phyloP scores from a whole-genome alignment of 2,888 invertebrate genomes.

The Clivina fossor region DNA sequence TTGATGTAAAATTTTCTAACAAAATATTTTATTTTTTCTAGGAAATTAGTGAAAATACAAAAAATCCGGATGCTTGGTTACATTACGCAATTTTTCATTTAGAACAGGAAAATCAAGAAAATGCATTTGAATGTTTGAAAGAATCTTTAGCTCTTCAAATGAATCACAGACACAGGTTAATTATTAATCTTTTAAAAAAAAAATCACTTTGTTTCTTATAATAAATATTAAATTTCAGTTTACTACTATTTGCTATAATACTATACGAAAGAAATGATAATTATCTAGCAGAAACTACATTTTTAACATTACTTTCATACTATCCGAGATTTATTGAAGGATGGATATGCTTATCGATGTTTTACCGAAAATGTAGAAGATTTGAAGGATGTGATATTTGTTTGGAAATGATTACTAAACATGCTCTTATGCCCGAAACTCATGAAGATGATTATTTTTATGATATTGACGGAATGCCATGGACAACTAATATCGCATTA shows the following conservation, averaged over 20 bases:
- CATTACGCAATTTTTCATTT: slow-evolving; percentile 49
- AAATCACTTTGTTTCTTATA: not conserved
- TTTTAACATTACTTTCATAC: slow-evolving; percentile 46
- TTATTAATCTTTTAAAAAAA: no score
- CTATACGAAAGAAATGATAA: slow-evolving; percentile 43
- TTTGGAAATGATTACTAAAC: slow-evolving; percentile 46
- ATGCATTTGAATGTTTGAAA: slow-evolving; percentile 48
- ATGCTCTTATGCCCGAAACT: slow-evolving; percentile 36
- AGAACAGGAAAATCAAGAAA: slow-evolving; percentile 43
- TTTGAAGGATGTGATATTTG: slow-evolving; percentile 47
- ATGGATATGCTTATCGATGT: slow-evolving; percentile 49
- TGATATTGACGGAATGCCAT: slow-evolving; percentile 39
- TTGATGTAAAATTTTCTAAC: no score
- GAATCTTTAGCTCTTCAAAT: slow-evolving; percentile 46
- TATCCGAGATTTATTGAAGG: slow-evolving; percentile 48
- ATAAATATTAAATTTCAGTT: slow-evolving; percentile 39
- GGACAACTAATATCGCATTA: slow-evolving; percentile 45
- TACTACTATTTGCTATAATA: slow-evolving; percentile 47
- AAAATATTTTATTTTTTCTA: slow-evolving; percentile 38
- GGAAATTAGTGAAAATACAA: slow-evolving; percentile 45
- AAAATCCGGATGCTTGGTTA: slow-evolving; percentile 48
- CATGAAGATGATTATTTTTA: not conserved
- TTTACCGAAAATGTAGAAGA: slow-evolving; percentile 46
- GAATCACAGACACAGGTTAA: slow-evolving; percentile 46
- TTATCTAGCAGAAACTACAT: slow-evolving; percentile 49